Evolutionary conservation across 2,113 vertebrate genomes (phyloP).

Genomic region (Corvus cornix): DNA sequence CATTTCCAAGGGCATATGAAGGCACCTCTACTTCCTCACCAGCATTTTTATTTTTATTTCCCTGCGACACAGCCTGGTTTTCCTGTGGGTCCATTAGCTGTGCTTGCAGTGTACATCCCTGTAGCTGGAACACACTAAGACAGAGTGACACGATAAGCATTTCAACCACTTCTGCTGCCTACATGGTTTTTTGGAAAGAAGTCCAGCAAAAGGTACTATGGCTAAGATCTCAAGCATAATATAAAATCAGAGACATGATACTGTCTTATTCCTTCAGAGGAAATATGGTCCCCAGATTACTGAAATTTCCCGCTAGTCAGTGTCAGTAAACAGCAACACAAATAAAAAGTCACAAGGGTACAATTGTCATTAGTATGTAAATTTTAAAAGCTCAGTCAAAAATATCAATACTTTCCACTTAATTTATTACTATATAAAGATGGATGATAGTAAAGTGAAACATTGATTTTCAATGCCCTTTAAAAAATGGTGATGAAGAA

Average conservation of each 20-base stretch:
- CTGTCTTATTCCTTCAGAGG: not conserved
- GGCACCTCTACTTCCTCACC: not conserved
- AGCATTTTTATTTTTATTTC: not conserved
- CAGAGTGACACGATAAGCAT: accelerated
- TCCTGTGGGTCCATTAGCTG: not conserved
- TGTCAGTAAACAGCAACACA: slow-evolving; percentile 60
- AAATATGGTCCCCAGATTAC: slow-evolving; percentile 22
- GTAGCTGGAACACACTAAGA: not conserved
- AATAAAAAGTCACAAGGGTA: slow-evolving; percentile 77
- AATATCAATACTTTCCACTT: slow-evolving; percentile 91
- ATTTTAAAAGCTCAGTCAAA: slow-evolving; percentile 87
- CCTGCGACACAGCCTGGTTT: not conserved
- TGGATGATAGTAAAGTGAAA: slow-evolving; percentile 83
- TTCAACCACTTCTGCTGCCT: not conserved
- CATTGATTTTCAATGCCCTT: slow-evolving; percentile 91
- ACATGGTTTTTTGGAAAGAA: not conserved
- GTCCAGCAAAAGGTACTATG: not conserved
- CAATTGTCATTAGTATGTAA: slow-evolving; percentile 90
- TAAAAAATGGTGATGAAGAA: slow-evolving; percentile 83
- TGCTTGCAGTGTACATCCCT: not conserved
- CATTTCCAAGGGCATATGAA: not conserved
- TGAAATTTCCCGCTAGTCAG: slow-evolving; percentile 28
- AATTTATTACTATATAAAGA: slow-evolving; percentile 99
- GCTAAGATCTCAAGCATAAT: not conserved
- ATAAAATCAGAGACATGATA: not conserved